These are phyloP conservation scores for Seriola quinqueradiata DNA, from an alignment of 2,113 vertebrate species.

Conservation along the genomic window DNA sequence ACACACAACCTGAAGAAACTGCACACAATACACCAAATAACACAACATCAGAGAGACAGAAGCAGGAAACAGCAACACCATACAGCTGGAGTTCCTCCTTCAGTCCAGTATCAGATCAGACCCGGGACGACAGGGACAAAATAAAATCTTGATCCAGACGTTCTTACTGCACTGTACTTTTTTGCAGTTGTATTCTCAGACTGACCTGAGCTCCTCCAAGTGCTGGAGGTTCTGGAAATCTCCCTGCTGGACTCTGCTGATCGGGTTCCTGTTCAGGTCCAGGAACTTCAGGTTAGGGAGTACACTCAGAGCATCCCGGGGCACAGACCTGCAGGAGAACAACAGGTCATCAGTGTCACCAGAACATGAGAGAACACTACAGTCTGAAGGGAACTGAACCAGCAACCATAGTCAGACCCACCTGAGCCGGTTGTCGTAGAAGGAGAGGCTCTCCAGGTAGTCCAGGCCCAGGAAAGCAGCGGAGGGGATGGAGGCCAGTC, in stretches of 20 bases:
- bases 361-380: neutral
- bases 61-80: too few relatives aligned
- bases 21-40: neutral
- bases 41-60: neutral
- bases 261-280: constrained; percentile 88
- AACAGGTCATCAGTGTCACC: neutral
- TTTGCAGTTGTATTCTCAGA: neutral
- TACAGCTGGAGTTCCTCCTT: too few relatives aligned
- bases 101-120: neutral
- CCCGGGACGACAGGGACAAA: neutral
- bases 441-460: constrained; percentile 88
- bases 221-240: constrained; percentile 86
- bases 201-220: constrained; percentile 85
- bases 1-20: neutral
- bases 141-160: too few relatives aligned
- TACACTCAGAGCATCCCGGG: constrained; percentile 81
- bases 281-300: constrained; percentile 87
- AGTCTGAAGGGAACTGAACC: neutral
- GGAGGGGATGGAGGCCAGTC: constrained; percentile 81
- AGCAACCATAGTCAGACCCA: neutral
- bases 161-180: too few relatives aligned
- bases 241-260: constrained; percentile 79
- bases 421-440: constrained; percentile 86
- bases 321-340: constrained; percentile 71
- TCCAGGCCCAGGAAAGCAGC: constrained; percentile 86